phyloP scores from a whole-genome alignment of 64 coral and sea anemone genomes.

The Montipora sp. region DNA sequence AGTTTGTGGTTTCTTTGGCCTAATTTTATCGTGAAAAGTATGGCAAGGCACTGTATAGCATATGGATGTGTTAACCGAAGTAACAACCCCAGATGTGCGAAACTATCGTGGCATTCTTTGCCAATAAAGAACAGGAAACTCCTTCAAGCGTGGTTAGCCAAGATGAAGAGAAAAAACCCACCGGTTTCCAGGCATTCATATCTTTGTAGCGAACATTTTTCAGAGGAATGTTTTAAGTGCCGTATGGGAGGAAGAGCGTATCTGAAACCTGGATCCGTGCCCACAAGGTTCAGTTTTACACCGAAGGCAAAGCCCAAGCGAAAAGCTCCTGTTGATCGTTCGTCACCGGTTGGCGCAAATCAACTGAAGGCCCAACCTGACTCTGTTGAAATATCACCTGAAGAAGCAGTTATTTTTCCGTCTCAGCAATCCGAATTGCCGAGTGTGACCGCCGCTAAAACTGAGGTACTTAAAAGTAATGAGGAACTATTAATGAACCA shows the following conservation, averaged over 20 bases:
- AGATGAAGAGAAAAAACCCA: not conserved
- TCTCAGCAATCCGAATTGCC: not conserved
- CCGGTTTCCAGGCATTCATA: not conserved
- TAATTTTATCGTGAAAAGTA: not conserved
- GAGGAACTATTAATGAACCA: no score
- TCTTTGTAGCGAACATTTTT: slow-evolving; percentile 37
- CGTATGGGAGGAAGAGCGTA: not conserved
- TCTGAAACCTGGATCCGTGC: not conserved
- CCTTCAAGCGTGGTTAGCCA: not conserved
- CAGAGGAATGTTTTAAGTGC: not conserved
- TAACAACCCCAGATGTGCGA: slow-evolving; percentile 18
- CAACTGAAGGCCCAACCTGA: not conserved
- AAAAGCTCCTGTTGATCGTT: not conserved
- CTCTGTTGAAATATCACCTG: not conserved
- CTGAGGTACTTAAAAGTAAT: not conserved
- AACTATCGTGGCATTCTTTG: slow-evolving; percentile 45
- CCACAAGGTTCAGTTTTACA: not conserved
- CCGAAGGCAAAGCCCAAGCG: not conserved
- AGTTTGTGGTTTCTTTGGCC: not conserved
- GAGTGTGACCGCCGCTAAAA: not conserved
- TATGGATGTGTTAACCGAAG: slow-evolving; percentile 18
- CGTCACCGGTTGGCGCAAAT: no score
- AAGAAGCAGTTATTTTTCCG: not conserved
- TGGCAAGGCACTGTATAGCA: slow-evolving; percentile 33
- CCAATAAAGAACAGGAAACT: no score